Conservation (phyloP, 1,140 invertebrate genomes). For the Bombus huntii region DNA sequence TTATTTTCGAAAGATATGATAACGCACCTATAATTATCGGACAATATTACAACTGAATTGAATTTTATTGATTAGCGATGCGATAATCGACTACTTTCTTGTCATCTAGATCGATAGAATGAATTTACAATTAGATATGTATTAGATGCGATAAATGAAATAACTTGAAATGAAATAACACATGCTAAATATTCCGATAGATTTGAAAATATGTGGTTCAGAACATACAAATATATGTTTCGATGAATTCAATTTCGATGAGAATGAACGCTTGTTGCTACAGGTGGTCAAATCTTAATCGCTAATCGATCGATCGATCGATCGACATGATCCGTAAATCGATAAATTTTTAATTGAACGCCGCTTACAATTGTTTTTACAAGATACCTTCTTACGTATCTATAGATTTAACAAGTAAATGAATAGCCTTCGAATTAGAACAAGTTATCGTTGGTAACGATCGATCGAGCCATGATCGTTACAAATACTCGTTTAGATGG, state of each 20-base stretch:
- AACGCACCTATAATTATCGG: not conserved
- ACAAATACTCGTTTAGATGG: not conserved
- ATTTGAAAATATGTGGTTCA: not conserved
- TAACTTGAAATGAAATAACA: not conserved
- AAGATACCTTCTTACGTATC: not conserved
- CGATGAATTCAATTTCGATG: not conserved
- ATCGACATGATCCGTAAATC: not conserved
- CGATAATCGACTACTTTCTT: not conserved
- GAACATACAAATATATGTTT: not conserved
- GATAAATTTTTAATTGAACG: not conserved
- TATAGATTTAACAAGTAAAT: not conserved
- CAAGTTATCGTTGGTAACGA: not conserved
- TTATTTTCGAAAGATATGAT: conserved; percentile 8
- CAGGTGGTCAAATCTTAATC: not conserved
- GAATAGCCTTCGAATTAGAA: not conserved
- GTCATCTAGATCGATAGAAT: not conserved
- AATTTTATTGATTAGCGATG: not conserved
- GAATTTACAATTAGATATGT: not conserved
- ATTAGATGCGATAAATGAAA: not conserved
- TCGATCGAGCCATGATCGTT: not conserved
- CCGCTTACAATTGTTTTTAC: not conserved
- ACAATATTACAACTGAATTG: not conserved
- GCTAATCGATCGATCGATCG: not conserved
- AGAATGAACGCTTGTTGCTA: not conserved
- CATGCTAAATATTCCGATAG: not conserved